Base-by-base conservation (phyloP, 1,140 invertebrate genomes). In the Polypedilum vanderplanki region DNA sequence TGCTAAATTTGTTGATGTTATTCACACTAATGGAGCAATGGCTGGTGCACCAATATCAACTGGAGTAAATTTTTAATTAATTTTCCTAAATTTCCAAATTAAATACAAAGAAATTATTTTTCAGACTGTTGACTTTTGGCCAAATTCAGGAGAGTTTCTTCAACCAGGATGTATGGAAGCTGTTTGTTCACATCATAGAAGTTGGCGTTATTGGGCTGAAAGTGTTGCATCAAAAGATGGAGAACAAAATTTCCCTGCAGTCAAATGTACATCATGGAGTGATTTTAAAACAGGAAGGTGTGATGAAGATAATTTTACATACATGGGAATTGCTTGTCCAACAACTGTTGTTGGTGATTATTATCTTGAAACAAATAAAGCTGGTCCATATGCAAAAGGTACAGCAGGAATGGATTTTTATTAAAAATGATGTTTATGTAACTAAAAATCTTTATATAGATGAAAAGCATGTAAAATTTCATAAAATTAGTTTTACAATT, bases 21-120 rank as follows among this genome's bases (percentile, higher is more conserved):
- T 89, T 74, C 88, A 90, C 77, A 88, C 88, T 0, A 87, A 89
- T 76, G 86, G 84, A 0, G 85, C 86, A 2, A 82, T n/a, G 4
- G 12, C 12, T 4, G 46, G 46, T 1, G n/a, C 46, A 9, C 46
- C 46, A 9, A n/a, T 83, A 0, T 46, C 80, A 4, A 85, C 84
- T 0, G 86, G 85, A 7, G 24, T 33, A 33, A 33, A 5, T 33
- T 33, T 33, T 3, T 3, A 33, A 33, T 33, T 33, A 33, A 33
- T 33, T 33, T 33, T 1, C 24, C 24, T 33, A n/a, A n/a, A n/a
- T n/a, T n/a, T n/a, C n/a, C n/a, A n/a, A n/a, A n/a, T n/a, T n/a
- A n/a, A n/a, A n/a, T n/a, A n/a, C n/a, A n/a, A n/a, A n/a, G n/a
- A n/a, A 33, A 33, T 33, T 3, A 33, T 33, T 33, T 33, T 33